A percentile compares a stretch with the other conserved stretches of the same genome.
Evolutionary conservation across 2,888 invertebrate genomes (phyloP).

Genomic region (Crossocerus cetratus): DNA sequence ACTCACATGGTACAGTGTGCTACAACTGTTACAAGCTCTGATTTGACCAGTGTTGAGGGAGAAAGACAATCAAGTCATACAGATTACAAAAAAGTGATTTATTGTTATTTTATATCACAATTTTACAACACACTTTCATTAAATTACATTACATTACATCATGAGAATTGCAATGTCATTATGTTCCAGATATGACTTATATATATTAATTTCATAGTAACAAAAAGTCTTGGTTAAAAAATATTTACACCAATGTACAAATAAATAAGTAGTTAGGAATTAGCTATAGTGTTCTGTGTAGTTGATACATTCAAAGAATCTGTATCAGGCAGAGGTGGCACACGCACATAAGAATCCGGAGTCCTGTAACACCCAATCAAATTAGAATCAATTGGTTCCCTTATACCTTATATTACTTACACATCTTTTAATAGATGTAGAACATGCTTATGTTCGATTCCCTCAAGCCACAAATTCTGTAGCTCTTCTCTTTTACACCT

Average conservation of each 20-base stretch:
- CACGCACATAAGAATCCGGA: conserved; percentile 39
- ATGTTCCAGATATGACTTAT: conserved; percentile 26
- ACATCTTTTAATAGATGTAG: conserved; percentile 93
- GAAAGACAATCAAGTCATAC: too few species aligned
- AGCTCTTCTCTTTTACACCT: conserved; percentile 95
- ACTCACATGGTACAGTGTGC: too few species aligned
- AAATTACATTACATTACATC: conserved; percentile 7
- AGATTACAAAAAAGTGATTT: too few species aligned
- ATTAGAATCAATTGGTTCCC: not conserved
- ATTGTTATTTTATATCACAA: too few species aligned
- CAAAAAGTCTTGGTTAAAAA: not conserved
- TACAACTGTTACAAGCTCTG: too few species aligned
- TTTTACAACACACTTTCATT: conserved; percentile 5
- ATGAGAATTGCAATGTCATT: conserved; percentile 23
- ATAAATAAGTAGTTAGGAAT: conserved; percentile 26
- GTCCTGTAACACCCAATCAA: conserved; percentile 26
- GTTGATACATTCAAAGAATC: conserved; percentile 33
- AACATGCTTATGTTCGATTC: conserved; percentile 96
- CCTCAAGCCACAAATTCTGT: conserved; percentile 95
- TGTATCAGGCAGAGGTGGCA: conserved; percentile 36
- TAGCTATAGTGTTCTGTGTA: conserved; percentile 23
- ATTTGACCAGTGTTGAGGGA: too few species aligned
- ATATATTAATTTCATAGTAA: conserved; percentile 5
- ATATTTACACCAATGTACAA: conserved; percentile 10
- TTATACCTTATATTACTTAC: conserved; percentile 78